A percentile compares a stretch with the other conserved stretches of the same genome.
Evolutionary conservation across 2,888 invertebrate genomes (phyloP).

Genomic region (Ceratothoa steindachneri): DNA sequence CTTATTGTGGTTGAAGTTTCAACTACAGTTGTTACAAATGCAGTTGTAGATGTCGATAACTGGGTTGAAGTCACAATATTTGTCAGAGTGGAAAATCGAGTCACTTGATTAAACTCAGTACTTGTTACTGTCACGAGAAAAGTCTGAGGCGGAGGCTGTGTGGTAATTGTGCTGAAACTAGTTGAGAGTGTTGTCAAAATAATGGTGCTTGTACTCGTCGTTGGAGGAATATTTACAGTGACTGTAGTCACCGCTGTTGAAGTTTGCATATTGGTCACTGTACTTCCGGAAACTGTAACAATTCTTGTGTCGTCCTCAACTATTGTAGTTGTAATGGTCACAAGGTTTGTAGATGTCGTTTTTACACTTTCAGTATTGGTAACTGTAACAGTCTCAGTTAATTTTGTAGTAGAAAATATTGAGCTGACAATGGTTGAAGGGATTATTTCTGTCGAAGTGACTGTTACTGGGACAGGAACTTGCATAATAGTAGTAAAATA

Average conservation of each 20-base stretch:
- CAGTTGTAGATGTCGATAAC: not conserved
- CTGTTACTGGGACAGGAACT: not conserved
- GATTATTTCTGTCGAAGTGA: not conserved
- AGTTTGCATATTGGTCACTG: not conserved
- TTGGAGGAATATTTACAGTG: not conserved
- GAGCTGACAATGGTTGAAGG: not conserved
- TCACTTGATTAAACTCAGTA: not conserved
- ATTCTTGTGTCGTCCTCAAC: not conserved
- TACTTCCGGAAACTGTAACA: not conserved
- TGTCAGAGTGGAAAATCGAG: not conserved
- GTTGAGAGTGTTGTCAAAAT: not conserved
- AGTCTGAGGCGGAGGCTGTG: not conserved
- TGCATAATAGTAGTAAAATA: not conserved
- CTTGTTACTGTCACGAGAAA: not conserved
- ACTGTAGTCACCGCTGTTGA: not conserved
- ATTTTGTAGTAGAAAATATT: not conserved
- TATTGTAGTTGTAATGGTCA: not conserved
- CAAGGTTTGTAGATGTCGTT: not conserved
- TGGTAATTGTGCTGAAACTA: not conserved
- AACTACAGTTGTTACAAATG: not conserved
- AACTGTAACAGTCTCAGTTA: not conserved
- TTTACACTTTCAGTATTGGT: not conserved
- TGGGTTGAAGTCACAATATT: not conserved
- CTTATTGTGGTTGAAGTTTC: not conserved
- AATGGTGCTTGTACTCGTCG: not conserved